Percentiles rank a stretch among this genome's conserved stretches.
Evolutionary conservation across 2,113 vertebrate genomes (phyloP).

Genomic region (Podarcis muralis): DNA sequence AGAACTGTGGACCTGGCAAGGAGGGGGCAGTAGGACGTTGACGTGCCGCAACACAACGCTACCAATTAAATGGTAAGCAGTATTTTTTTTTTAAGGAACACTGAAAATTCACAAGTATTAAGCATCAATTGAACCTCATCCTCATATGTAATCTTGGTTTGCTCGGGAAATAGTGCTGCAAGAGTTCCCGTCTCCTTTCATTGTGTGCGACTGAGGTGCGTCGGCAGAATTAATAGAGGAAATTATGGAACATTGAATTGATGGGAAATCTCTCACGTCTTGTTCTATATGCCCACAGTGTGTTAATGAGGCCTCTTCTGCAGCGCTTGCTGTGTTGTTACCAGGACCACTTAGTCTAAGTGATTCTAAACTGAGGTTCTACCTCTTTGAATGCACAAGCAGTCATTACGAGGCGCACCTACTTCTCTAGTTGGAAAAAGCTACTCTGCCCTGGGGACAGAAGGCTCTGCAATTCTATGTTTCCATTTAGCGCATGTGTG

Average conservation of each 20-base stretch:
- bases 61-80: too few species aligned
- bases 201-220: background rate
- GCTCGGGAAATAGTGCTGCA: background rate
- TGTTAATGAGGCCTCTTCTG: background rate
- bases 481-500: too few species aligned
- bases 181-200: background rate
- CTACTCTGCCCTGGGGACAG: background rate
- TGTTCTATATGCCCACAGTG: background rate
- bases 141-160: constrained; percentile 14
- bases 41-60: too few species aligned
- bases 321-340: background rate
- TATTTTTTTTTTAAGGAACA: too few species aligned
- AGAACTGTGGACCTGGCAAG: too few species aligned
- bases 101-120: background rate
- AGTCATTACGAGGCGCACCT: background rate
- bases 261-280: constrained; percentile 21
- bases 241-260: constrained; percentile 25
- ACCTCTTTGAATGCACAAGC: rapidly evolving
- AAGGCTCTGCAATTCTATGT: too few species aligned
- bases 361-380: background rate
- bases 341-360: constrained; percentile 6
- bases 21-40: too few species aligned
- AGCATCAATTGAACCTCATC: background rate
- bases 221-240: constrained; percentile 33
- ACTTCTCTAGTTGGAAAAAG: background rate